Percentiles rank a stretch among this genome's conserved stretches.
Evolutionary conservation across 2,888 invertebrate genomes (phyloP).

Genomic region (Cybosia mesomella): DNA sequence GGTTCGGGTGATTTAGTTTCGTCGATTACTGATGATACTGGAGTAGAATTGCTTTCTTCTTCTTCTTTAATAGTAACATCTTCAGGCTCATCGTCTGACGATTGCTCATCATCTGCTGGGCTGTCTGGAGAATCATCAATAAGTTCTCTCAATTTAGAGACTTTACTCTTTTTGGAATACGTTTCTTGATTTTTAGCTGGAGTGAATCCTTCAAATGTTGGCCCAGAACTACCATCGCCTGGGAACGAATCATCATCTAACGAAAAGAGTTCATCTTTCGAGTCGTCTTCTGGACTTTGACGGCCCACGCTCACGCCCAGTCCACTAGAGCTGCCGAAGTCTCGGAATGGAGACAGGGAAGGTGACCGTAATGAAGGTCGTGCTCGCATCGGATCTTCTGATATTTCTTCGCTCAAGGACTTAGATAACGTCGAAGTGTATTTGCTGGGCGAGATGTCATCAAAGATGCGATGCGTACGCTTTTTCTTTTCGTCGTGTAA

Average conservation of each 20-base stretch:
- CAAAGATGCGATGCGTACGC: conserved; percentile 82
- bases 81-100: conserved; percentile 81
- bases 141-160: conserved; percentile 77
- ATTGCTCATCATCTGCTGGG: conserved; percentile 84
- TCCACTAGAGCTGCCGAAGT: conserved; percentile 79
- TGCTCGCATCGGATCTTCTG: conserved; percentile 72
- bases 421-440: conserved; percentile 80
- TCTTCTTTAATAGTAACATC: conserved; percentile 67
- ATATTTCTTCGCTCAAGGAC: conserved; percentile 87
- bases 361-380: conserved; percentile 74
- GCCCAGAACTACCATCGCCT: conserved; percentile 83
- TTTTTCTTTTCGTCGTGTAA: conserved; percentile 88
- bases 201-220: conserved; percentile 86
- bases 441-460: conserved; percentile 83
- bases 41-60: conserved; percentile 58
- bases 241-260: conserved; percentile 88
- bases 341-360: conserved; percentile 80
- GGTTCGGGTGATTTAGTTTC: conserved; percentile 54
- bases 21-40: conserved; percentile 56
- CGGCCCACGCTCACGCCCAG: conserved; percentile 74
- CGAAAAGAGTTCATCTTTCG: conserved; percentile 87
- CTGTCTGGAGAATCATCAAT: conserved; percentile 84
- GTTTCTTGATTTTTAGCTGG: conserved; percentile 87
- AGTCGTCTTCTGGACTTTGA: conserved; percentile 89
- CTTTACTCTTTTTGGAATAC: conserved; percentile 84